Percentiles rank a stretch among this genome's conserved stretches.
These are phyloP conservation scores for Agrilus planipennis DNA, from an alignment of 1,140 invertebrate genomes.

Conservation along the genomic window DNA sequence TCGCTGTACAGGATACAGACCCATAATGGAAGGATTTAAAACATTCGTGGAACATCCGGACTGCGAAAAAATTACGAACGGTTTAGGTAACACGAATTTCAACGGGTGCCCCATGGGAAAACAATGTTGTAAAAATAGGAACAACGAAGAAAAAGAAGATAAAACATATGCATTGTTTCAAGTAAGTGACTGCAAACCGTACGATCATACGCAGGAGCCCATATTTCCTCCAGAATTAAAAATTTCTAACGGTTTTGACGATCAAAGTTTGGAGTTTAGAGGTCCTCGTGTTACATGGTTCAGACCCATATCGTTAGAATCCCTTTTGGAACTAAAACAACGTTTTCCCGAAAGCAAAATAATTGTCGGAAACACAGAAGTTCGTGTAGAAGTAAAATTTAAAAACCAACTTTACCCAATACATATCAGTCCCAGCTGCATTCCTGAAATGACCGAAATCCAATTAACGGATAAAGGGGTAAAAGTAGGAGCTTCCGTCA, in stretches of 20 bases:
- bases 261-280: slow-evolving; percentile 52
- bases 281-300: slow-evolving; percentile 67
- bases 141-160: slow-evolving; percentile 36
- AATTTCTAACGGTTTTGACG: slow-evolving; percentile 49
- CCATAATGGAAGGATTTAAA: slow-evolving; percentile 79
- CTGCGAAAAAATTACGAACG: slow-evolving; percentile 44
- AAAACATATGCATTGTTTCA: slow-evolving; percentile 48
- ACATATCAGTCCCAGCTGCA: slow-evolving; percentile 61
- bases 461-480: slow-evolving; percentile 44
- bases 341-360: slow-evolving; percentile 66
- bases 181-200: slow-evolving; percentile 58
- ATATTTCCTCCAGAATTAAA: slow-evolving; percentile 89
- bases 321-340: slow-evolving; percentile 64
- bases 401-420: slow-evolving; percentile 74
- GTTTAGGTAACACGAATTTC: slow-evolving; percentile 17
- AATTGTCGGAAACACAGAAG: slow-evolving; percentile 92
- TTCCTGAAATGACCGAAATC: slow-evolving; percentile 57
- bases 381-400: slow-evolving; percentile 88
- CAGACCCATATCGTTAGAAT: slow-evolving; percentile 55
- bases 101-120: slow-evolving; percentile 45
- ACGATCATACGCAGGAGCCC: slow-evolving; percentile 77
- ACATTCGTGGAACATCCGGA: slow-evolving; percentile 75
- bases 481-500: slow-evolving; percentile 68
- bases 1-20: slow-evolving; percentile 81
- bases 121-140: slow-evolving; percentile 41